phyloP scores from a whole-genome alignment of 2,797 vertebrate genomes.

The Hippocampus kuda region DNA sequence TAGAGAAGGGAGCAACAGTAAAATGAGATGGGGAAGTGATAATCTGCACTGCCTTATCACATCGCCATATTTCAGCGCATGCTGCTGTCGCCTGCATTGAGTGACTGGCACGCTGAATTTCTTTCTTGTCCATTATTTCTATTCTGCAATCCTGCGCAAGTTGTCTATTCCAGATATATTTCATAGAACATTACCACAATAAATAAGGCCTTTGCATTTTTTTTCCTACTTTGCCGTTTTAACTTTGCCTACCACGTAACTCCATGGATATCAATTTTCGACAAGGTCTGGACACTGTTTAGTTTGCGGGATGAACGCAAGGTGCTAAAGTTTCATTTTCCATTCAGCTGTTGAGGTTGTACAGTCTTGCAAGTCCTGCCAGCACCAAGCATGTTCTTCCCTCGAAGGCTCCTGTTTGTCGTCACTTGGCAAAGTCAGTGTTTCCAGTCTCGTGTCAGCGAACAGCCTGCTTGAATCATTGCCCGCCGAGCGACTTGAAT shows the following conservation, averaged over 20 bases:
- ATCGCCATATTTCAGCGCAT: too few relatives aligned
- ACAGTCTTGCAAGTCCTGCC: slow-evolving; percentile 6
- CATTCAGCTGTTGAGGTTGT: slow-evolving; percentile 17
- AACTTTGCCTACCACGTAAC: not conserved
- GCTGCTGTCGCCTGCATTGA: too few relatives aligned
- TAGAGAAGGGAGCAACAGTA: too few relatives aligned
- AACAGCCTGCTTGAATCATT: slow-evolving; percentile 60
- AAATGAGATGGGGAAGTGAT: too few relatives aligned
- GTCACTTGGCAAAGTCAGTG: slow-evolving; percentile 22
- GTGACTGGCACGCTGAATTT: too few relatives aligned
- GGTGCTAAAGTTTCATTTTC: slow-evolving; percentile 13
- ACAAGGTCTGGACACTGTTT: slow-evolving; percentile 5
- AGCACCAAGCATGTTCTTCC: slow-evolving; percentile 23
- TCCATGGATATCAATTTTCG: not conserved
- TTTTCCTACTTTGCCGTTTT: not conserved
- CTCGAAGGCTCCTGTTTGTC: slow-evolving; percentile 12
- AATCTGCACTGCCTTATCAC: too few relatives aligned
- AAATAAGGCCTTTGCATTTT: not conserved
- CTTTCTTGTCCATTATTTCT: too few relatives aligned
- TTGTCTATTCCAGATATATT: too few relatives aligned
- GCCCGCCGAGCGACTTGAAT: slow-evolving; percentile 39
- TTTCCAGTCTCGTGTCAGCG: slow-evolving; percentile 28
- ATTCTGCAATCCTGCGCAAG: too few relatives aligned
- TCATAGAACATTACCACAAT: too few relatives aligned
- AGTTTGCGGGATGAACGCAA: slow-evolving; percentile 10